Percentiles rank a stretch among this genome's conserved stretches.
phyloP scores from a whole-genome alignment of 1,140 invertebrate species.

The Leptopilina boulardi region DNA sequence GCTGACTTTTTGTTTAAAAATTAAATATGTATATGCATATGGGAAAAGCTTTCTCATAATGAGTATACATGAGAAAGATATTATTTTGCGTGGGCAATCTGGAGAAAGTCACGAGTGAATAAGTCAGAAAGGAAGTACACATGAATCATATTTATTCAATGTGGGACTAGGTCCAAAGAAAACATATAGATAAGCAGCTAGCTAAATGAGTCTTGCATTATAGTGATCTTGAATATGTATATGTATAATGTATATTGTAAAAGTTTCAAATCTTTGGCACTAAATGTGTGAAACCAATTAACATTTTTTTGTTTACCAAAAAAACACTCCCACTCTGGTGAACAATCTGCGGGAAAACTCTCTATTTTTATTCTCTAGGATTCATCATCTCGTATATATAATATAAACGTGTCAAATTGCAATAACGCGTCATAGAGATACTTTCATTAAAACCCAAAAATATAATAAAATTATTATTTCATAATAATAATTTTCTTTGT shows the following conservation, averaged over 20 bases:
- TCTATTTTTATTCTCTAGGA: background rate
- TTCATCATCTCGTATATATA: too few species aligned
- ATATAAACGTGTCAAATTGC: background rate
- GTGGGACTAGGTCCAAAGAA: conserved; percentile 4
- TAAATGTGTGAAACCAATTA: background rate
- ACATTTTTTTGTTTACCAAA: background rate
- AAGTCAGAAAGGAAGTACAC: background rate
- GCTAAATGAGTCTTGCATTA: conserved; percentile 2
- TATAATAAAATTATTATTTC: too few species aligned
- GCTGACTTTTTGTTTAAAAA: background rate
- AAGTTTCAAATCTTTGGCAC: conserved; percentile 1
- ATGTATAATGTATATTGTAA: background rate
- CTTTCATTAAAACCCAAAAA: background rate
- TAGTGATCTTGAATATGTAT: background rate
- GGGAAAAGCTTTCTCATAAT: background rate
- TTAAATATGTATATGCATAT: background rate
- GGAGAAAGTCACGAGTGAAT: conserved; percentile 2
- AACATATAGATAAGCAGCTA: background rate
- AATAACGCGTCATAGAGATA: background rate
- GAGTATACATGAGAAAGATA: background rate
- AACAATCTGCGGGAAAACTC: background rate
- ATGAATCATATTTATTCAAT: conserved; percentile 16
- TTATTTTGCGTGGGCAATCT: background rate
- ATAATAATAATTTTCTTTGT: background rate
- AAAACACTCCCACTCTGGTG: background rate